Conservation (phyloP, 1,140 invertebrate species). For the Heliconius melpomene region DNA sequence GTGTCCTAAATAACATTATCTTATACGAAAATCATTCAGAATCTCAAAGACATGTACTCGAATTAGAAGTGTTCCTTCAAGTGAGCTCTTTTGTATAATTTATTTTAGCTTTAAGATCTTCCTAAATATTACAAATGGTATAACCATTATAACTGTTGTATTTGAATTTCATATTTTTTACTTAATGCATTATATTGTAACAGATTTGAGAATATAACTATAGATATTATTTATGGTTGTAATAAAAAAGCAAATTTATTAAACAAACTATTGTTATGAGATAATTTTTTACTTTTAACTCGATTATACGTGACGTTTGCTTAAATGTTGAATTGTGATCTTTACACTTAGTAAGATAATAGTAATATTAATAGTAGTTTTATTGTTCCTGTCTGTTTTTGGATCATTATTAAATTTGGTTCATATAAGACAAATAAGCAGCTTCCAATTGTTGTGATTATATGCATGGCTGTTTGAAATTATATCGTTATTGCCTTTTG, state of each 20-base stretch:
- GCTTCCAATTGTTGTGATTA: conserved; percentile 31
- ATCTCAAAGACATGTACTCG: not conserved
- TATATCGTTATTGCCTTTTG: conserved; percentile 1
- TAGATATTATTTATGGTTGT: not conserved
- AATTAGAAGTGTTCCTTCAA: not conserved
- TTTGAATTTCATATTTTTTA: too few species aligned
- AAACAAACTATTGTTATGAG: too few species aligned
- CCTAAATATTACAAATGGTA: not conserved
- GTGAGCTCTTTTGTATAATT: not conserved
- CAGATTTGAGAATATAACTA: too few species aligned
- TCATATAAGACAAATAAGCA: not conserved
- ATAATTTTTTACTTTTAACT: too few species aligned
- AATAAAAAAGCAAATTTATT: not conserved
- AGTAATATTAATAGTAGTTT: too few species aligned
- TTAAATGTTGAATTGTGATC: too few species aligned
- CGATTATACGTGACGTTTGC: too few species aligned
- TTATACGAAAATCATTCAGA: not conserved
- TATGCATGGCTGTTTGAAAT: conserved; percentile 18
- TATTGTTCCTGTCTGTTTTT: too few species aligned
- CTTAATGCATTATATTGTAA: too few species aligned
- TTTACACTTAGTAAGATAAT: too few species aligned
- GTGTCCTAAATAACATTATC: not conserved
- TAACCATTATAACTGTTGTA: not conserved
- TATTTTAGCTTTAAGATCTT: not conserved
- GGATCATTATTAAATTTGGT: too few species aligned